A percentile compares a stretch with the other conserved stretches of the same genome.
phyloP scores from a whole-genome alignment of 2,888 invertebrate species.

The Hydroisotoma schaefferi region DNA sequence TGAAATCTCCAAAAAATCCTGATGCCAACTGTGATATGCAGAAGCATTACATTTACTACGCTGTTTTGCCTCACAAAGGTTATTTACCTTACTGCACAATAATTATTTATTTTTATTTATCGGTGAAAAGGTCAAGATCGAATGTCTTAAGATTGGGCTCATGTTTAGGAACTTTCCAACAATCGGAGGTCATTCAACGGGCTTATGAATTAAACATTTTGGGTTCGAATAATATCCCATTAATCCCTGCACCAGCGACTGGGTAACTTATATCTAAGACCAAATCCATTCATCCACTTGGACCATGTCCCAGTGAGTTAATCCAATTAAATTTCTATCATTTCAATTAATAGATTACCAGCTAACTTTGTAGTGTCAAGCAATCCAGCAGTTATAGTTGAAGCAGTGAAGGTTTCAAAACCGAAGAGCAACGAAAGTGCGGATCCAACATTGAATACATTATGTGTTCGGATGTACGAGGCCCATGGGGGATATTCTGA shows the following conservation, averaged over 20 bases:
- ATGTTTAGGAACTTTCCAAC: conserved; percentile 48
- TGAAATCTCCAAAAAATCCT: conserved; percentile 55
- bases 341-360: conserved; percentile 34
- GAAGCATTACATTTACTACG: conserved; percentile 55
- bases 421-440: not conserved
- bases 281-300: too few species aligned
- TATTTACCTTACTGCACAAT: conserved; percentile 7
- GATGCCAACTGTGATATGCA: conserved; percentile 55
- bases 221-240: conserved; percentile 42
- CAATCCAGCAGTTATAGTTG: conserved; percentile 34
- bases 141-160: too few species aligned
- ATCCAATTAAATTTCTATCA: too few species aligned
- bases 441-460: conserved; percentile 16
- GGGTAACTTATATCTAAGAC: too few species aligned
- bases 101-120: not conserved
- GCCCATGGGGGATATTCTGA: conserved; percentile 36
- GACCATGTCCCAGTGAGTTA: too few species aligned
- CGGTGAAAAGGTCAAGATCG: too few species aligned
- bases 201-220: conserved; percentile 53
- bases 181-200: conserved; percentile 53
- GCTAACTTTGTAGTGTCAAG: conserved; percentile 27
- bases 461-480: conserved; percentile 40
- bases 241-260: conserved; percentile 8
- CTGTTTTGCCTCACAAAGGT: conserved; percentile 54
- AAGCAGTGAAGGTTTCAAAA: conserved; percentile 40